A percentile compares a stretch with the other conserved stretches of the same genome.
phyloP scores from a whole-genome alignment of 2,888 invertebrate species.

The Drosophila paramelanica region DNA sequence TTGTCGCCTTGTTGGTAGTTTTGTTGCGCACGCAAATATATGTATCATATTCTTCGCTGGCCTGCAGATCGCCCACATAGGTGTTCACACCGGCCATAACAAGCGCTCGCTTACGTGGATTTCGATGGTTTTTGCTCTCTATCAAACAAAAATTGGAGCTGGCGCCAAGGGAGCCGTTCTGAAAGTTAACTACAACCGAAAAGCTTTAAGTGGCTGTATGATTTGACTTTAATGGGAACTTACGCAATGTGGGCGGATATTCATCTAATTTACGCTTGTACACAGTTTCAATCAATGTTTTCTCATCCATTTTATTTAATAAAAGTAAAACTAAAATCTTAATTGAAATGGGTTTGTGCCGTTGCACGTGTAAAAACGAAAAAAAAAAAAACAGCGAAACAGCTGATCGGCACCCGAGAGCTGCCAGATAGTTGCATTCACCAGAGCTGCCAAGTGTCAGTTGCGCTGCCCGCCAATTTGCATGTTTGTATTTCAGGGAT shows the following conservation, averaged over 20 bases:
- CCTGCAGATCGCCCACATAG: conserved; percentile 72
- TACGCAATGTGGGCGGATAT: conserved; percentile 73
- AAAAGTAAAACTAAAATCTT: conserved; percentile 10
- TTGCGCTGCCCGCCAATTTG: conserved; percentile 4
- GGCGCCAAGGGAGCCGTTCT: conserved; percentile 78
- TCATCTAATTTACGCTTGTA: conserved; percentile 36
- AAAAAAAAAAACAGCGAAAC: conserved; percentile 23
- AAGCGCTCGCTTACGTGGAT: conserved; percentile 57
- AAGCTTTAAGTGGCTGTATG: neutral
- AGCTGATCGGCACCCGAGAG: conserved; percentile 26
- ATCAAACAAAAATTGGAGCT: conserved; percentile 60
- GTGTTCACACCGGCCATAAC: conserved; percentile 68
- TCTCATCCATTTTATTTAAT: conserved; percentile 67
- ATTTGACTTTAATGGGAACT: conserved; percentile 18
- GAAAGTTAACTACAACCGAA: conserved; percentile 79
- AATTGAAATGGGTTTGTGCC: conserved; percentile 7
- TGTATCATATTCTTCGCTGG: conserved; percentile 66
- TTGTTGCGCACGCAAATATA: conserved; percentile 82
- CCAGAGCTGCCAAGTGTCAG: neutral
- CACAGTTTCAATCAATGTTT: conserved; percentile 66
- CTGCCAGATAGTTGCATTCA: conserved; percentile 14
- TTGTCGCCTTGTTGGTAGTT: conserved; percentile 79
- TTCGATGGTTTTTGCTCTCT: conserved; percentile 21
- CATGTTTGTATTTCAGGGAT: conserved; percentile 39
- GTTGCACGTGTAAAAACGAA: conserved; percentile 62